Percentiles rank a stretch among this genome's conserved stretches.
phyloP scores from a whole-genome alignment of 2,797 vertebrate genomes.

The Trachops cirrhosus region DNA sequence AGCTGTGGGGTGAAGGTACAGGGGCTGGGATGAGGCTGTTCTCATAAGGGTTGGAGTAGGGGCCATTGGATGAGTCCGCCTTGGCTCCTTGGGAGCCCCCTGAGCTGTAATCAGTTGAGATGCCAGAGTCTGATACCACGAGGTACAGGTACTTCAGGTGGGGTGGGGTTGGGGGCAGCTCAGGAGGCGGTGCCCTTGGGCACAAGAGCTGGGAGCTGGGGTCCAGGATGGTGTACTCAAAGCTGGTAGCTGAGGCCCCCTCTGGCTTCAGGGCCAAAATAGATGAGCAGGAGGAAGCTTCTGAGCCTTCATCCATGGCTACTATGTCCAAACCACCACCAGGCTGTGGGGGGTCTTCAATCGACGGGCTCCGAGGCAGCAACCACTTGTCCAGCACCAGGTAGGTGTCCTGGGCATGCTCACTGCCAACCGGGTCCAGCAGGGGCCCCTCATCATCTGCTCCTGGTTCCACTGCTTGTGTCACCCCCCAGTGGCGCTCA shows the following conservation, averaged over 20 bases:
- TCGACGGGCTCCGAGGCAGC: slow-evolving; percentile 40
- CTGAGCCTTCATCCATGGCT: not conserved
- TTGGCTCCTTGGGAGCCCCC: slow-evolving; percentile 82
- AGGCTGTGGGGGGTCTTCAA: not conserved
- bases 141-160: slow-evolving; percentile 88
- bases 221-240: slow-evolving; percentile 81
- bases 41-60: slow-evolving; percentile 87
- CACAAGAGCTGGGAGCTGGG: slow-evolving; percentile 77
- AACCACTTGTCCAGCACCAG: slow-evolving; percentile 76
- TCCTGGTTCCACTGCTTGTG: slow-evolving; percentile 72
- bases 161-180: slow-evolving; percentile 76
- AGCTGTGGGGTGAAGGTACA: slow-evolving; percentile 65
- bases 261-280: slow-evolving; percentile 76
- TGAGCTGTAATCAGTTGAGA: slow-evolving; percentile 90
- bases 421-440: not conserved
- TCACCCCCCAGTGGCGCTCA: slow-evolving; percentile 80
- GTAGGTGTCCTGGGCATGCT: slow-evolving; percentile 66
- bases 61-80: slow-evolving; percentile 67
- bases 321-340: not conserved
- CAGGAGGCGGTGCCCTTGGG: slow-evolving; percentile 70
- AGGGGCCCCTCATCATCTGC: slow-evolving; percentile 52
- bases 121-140: slow-evolving; percentile 88
- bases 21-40: slow-evolving; percentile 79
- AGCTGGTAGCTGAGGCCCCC: slow-evolving; percentile 69
- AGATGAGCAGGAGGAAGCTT: slow-evolving; percentile 10